Percentiles rank a stretch among this genome's conserved stretches.
phyloP scores from a whole-genome alignment of 2,888 invertebrate genomes.

The Taphrorychus bicolor region DNA sequence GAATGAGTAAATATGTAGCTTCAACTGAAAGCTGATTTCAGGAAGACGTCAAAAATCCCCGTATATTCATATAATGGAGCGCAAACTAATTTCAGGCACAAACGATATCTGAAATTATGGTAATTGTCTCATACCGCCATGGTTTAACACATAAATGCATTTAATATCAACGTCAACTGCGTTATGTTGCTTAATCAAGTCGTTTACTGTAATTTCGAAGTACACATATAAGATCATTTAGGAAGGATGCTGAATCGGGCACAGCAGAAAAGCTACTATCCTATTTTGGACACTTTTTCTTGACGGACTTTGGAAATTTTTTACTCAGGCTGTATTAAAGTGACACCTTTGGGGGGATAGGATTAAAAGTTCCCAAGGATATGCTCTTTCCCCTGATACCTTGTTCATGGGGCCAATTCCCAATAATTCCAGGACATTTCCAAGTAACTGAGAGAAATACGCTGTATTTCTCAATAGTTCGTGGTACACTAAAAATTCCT shows the following conservation, averaged over 20 bases:
- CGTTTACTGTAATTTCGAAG: not conserved
- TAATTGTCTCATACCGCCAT: not conserved
- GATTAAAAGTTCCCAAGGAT: no score
- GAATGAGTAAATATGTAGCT: conserved; percentile 1
- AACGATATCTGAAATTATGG: not conserved
- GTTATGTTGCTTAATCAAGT: not conserved
- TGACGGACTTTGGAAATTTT: no score
- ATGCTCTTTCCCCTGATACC: no score
- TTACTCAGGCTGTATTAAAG: no score
- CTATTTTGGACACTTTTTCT: no score
- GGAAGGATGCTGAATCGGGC: no score
- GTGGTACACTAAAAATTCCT: not conserved
- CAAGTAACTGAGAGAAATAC: not conserved
- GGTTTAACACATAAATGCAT: conserved; percentile 1
- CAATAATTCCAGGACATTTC: not conserved
- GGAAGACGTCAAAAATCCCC: not conserved
- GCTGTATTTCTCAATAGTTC: not conserved
- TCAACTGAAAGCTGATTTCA: not conserved
- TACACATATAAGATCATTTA: no score
- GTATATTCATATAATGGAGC: not conserved
- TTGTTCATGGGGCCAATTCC: no score
- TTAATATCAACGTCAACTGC: not conserved
- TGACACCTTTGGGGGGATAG: no score
- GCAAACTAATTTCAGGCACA: not conserved
- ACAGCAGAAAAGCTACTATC: no score